phyloP scores from a whole-genome alignment of 1,140 invertebrate genomes.

The Drosophila sproati region DNA sequence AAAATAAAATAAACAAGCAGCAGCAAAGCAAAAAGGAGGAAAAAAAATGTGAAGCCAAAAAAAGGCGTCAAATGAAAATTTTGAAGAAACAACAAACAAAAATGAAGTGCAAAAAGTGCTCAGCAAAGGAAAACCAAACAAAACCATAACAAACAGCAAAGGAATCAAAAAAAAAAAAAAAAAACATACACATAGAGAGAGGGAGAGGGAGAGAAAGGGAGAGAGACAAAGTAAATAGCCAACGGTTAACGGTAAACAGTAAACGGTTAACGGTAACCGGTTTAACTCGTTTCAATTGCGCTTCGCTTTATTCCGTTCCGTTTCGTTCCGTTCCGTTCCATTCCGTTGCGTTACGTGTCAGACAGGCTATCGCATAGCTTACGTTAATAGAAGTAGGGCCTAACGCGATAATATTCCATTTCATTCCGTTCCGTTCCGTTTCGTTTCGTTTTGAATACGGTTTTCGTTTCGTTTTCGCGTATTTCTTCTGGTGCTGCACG shows the following conservation, averaged over 20 bases:
- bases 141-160: conserved; percentile 35
- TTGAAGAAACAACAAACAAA: conserved; percentile 41
- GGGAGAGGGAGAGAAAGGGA: not conserved
- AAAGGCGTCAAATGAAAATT: conserved; percentile 28
- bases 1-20: conserved; percentile 5
- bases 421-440: conserved; percentile 9
- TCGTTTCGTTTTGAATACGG: conserved; percentile 30
- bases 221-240: not conserved
- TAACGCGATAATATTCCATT: not conserved
- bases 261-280: conserved; percentile 13
- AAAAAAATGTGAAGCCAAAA: conserved; percentile 35
- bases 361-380: too few relatives aligned
- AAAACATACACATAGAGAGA: not conserved
- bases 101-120: conserved; percentile 77
- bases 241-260: conserved; percentile 13
- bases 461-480: conserved; percentile 31
- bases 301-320: conserved; percentile 2
- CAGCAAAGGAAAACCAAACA: conserved; percentile 52
- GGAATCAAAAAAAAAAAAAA: conserved; percentile 2
- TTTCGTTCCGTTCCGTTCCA: conserved; percentile 30
- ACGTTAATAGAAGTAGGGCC: too few relatives aligned
- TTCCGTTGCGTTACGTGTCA: conserved; percentile 16
- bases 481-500: conserved; percentile 29
- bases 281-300: not conserved
- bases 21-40: not conserved